Conservation (phyloP, 2,113 vertebrate genomes). For the Furnarius figulus region DNA sequence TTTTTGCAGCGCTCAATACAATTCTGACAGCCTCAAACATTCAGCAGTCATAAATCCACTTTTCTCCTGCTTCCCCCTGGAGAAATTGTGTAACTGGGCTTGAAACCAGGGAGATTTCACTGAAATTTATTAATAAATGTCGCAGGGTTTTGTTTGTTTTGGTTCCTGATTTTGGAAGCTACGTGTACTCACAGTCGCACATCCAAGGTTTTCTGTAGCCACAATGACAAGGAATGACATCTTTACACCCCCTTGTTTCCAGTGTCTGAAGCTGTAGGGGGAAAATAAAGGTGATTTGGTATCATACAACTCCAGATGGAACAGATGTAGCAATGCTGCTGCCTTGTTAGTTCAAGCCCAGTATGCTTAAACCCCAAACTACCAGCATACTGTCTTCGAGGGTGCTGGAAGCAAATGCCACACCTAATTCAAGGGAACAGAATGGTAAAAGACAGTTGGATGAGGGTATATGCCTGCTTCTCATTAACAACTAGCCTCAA, state of each 20-base stretch:
- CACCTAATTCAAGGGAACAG: not conserved
- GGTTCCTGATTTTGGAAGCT: not conserved
- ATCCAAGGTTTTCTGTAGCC: not conserved
- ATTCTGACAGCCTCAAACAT: not conserved
- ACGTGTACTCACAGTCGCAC: not conserved
- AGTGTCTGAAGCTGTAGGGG: not conserved
- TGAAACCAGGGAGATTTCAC: not conserved
- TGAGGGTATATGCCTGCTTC: not conserved
- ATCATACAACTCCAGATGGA: not conserved
- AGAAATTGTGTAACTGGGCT: not conserved
- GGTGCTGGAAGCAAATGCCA: not conserved
- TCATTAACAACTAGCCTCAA: not conserved
- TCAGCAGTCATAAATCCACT: not conserved
- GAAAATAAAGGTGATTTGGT: not conserved
- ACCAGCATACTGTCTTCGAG: not conserved
- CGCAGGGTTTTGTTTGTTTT: not conserved
- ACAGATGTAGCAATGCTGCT: not conserved
- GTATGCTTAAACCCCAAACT: not conserved
- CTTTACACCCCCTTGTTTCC: not conserved
- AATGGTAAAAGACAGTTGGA: not conserved
- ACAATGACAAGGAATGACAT: not conserved
- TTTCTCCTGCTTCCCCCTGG: not conserved
- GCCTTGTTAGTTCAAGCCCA: not conserved
- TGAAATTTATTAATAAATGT: conserved; percentile 5
- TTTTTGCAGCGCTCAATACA: not conserved